Evolutionary conservation across 2,113 vertebrate species (phyloP).

Genomic region (Sinocyclocheilus anophthalmus): DNA sequence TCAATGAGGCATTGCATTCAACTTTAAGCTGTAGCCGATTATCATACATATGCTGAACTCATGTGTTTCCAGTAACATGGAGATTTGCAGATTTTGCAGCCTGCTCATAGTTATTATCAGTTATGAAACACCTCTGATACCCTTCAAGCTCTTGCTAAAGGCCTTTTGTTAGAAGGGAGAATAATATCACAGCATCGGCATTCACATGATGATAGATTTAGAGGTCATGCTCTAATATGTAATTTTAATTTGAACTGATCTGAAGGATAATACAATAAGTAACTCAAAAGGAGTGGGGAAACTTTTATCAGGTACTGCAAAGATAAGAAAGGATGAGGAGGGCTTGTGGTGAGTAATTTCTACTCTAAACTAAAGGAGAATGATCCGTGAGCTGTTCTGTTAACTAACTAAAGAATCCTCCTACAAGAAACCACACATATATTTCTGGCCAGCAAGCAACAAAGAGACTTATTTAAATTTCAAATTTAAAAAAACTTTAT

Average conservation of each 20-base stretch:
- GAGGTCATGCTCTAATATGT: neutral
- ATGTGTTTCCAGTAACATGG: constrained; percentile 6
- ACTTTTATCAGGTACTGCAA: neutral
- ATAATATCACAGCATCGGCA: neutral
- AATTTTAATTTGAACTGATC: neutral
- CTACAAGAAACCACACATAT: neutral
- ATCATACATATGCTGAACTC: neutral
- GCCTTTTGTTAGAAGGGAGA: neutral
- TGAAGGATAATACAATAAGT: neutral
- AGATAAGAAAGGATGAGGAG: neutral
- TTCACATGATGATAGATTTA: neutral
- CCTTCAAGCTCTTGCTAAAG: constrained; percentile 11
- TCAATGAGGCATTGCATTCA: constrained; percentile 23
- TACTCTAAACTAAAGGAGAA: neutral
- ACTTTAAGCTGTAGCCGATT: neutral
- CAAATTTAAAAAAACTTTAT: constrained; percentile 17
- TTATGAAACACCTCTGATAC: constrained; percentile 24
- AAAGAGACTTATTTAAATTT: constrained; percentile 32
- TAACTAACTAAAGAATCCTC: constrained; percentile 5
- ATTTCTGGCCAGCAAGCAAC: neutral
- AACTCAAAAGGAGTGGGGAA: neutral
- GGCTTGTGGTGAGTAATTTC: neutral
- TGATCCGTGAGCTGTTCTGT: neutral
- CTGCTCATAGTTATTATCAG: constrained; percentile 24
- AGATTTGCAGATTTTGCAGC: neutral